Percentiles rank a stretch among this genome's conserved stretches.
Conservation (phyloP, 2,888 invertebrate genomes). For the Podotricha telesiphe region DNA sequence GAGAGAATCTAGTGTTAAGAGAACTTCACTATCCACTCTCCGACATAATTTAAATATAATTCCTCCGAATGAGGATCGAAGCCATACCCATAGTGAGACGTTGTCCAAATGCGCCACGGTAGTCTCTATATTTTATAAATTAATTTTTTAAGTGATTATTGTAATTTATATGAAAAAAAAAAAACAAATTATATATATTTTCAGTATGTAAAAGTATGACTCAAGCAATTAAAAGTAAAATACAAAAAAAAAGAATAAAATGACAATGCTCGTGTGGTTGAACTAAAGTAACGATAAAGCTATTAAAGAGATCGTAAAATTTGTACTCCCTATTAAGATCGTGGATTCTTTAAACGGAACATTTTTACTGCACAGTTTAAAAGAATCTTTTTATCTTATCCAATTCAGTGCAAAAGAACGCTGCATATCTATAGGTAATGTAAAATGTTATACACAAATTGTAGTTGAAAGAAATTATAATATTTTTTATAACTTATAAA, state of each 20-base stretch:
- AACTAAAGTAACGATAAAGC: slow-evolving; percentile 15
- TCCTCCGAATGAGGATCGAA: too few species aligned
- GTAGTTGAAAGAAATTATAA: too few species aligned
- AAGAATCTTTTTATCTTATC: slow-evolving; percentile 25
- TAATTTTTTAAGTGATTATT: too few species aligned
- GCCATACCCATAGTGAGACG: too few species aligned
- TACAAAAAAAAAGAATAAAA: neutral
- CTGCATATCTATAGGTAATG: neutral
- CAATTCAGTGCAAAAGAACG: slow-evolving; percentile 12
- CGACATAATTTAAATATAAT: too few species aligned
- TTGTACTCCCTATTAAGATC: slow-evolving; percentile 15
- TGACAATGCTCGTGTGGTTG: neutral
- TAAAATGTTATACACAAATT: neutral
- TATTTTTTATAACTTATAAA: too few species aligned
- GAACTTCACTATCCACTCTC: too few species aligned
- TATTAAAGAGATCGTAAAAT: slow-evolving; percentile 26
- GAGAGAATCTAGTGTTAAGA: too few species aligned
- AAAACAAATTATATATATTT: too few species aligned
- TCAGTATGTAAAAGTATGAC: neutral
- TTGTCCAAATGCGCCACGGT: too few species aligned
- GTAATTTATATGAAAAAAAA: too few species aligned
- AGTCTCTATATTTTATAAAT: too few species aligned
- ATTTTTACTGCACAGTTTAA: slow-evolving; percentile 25
- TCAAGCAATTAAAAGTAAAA: neutral
- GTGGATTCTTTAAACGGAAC: slow-evolving; percentile 17